These are phyloP conservation scores for Aphelinus atriplicis DNA, from an alignment of 1,140 invertebrate genomes.

Conservation along the genomic window DNA sequence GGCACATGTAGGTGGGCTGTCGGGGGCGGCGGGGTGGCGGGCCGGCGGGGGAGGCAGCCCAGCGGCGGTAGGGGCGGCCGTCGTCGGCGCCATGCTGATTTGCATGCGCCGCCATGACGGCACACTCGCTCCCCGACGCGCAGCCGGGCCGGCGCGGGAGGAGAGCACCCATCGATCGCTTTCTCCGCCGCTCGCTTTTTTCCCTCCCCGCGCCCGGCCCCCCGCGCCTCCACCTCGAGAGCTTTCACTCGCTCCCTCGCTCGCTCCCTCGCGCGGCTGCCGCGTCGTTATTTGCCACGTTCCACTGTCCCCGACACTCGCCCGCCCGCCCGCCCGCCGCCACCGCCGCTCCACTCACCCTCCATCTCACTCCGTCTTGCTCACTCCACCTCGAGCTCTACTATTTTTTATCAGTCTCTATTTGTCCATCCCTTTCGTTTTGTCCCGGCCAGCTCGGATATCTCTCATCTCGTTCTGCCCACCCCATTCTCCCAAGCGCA, in stretches of 20 bases:
- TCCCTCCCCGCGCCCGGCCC: not conserved
- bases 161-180: constrained; percentile 64
- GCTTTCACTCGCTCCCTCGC: constrained; percentile 6
- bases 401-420: constrained; percentile 28
- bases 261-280: constrained; percentile 27
- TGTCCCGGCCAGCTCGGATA: not conserved
- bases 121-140: constrained; percentile 53
- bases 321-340: constrained; percentile 52
- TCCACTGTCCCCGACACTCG: constrained; percentile 38
- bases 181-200: constrained; percentile 40
- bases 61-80: constrained; percentile 42
- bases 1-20: not conserved
- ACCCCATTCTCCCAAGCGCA: too few relatives aligned
- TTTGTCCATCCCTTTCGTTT: constrained; percentile 20
- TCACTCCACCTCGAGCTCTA: not conserved
- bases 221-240: not conserved
- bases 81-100: constrained; percentile 67
- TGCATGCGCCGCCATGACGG: constrained; percentile 67
- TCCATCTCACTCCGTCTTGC: constrained; percentile 42
- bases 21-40: not conserved
- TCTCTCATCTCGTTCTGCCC: not conserved
- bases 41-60: not conserved
- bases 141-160: constrained; percentile 43
- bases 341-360: constrained; percentile 51
- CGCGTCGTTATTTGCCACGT: constrained; percentile 38